Conservation (phyloP, 1,140 invertebrate genomes). For the Tetraneura akinire region DNA sequence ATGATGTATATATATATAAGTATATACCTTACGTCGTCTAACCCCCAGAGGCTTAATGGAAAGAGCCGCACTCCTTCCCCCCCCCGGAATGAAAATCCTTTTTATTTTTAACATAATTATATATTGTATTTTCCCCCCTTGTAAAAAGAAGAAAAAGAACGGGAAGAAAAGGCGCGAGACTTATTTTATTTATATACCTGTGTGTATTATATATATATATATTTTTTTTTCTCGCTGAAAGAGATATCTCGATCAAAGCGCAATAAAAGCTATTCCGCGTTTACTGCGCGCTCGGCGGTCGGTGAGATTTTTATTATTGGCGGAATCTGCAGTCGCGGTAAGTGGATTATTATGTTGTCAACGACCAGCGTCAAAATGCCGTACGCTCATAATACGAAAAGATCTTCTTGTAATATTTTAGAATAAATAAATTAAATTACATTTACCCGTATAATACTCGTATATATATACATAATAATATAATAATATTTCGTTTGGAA, state of each 20-base stretch:
- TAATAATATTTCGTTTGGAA: neutral
- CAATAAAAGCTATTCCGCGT: constrained; percentile 12
- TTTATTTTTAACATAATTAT: constrained; percentile 31
- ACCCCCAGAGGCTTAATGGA: constrained; percentile 22
- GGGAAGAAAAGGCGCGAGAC: neutral
- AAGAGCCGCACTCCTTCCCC: neutral
- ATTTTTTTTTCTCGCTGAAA: neutral
- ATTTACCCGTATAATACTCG: too few relatives aligned
- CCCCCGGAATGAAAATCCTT: constrained; percentile 14
- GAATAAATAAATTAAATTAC: constrained; percentile 38
- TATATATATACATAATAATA: too few relatives aligned
- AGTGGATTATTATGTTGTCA: constrained; percentile 46
- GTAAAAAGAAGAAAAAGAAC: neutral
- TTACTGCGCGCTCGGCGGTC: neutral
- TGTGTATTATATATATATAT: too few relatives aligned
- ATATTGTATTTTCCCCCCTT: neutral
- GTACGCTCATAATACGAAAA: constrained; percentile 30
- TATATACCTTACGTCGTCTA: too few relatives aligned
- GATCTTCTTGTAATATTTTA: constrained; percentile 42
- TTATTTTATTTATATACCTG: neutral
- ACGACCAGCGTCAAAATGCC: constrained; percentile 38
- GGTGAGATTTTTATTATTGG: constrained; percentile 15
- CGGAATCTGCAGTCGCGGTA: neutral
- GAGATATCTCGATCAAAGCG: constrained; percentile 11
- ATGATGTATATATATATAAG: neutral